Conservation (phyloP, 2,888 invertebrate genomes). For the Troides helena region DNA sequence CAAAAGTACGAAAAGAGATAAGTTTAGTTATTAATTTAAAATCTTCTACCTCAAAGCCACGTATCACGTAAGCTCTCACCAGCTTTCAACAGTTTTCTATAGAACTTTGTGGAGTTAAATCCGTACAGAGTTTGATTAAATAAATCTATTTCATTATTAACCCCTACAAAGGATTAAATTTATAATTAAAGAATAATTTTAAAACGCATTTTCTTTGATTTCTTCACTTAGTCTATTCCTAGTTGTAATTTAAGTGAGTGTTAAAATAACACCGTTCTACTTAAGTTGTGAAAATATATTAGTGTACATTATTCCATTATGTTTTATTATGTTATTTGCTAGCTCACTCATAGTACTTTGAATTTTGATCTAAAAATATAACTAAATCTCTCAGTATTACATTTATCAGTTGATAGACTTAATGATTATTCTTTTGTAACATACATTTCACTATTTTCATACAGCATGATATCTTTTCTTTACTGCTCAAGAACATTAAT, state of each 20-base stretch:
- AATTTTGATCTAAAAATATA: neutral
- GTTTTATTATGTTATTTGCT: too few relatives aligned
- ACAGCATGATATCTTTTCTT: neutral
- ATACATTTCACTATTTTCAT: neutral
- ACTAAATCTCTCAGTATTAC: neutral
- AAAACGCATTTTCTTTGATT: neutral
- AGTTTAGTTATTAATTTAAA: conserved; percentile 16
- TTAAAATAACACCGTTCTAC: too few relatives aligned
- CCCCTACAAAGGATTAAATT: neutral
- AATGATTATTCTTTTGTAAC: neutral
- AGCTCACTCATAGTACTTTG: too few relatives aligned
- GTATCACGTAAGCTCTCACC: conserved; percentile 19
- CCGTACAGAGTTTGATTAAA: neutral
- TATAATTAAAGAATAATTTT: neutral
- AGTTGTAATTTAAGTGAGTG: too few relatives aligned
- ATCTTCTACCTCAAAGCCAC: conserved; percentile 19
- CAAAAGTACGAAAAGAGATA: neutral
- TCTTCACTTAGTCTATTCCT: too few relatives aligned
- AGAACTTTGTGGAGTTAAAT: conserved; percentile 18
- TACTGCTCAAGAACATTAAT: neutral
- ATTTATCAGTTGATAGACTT: neutral
- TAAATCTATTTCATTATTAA: neutral
- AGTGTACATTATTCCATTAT: too few relatives aligned
- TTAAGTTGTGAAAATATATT: too few relatives aligned
- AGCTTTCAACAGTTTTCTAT: conserved; percentile 11